Base-by-base conservation (phyloP, 2,113 vertebrate species). In the Craseonycteris thonglongyai region DNA sequence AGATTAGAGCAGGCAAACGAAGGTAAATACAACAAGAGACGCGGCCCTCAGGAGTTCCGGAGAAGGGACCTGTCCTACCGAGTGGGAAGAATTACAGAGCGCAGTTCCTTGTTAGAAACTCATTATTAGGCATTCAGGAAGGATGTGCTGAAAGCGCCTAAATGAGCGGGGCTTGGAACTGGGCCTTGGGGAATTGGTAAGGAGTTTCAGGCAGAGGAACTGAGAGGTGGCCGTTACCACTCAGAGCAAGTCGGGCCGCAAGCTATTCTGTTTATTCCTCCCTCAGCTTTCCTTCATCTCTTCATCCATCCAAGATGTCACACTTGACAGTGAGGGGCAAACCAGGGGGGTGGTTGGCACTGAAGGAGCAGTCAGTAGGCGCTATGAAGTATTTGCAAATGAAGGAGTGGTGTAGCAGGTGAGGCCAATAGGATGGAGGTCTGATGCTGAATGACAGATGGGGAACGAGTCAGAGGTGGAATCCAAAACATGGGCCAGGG, bases 51-150 rank as follows among this genome's bases (percentile, higher is more conserved):
- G 45, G 61, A 14, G 40, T 66, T 30, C 30, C 42, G 58, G 61
- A 54, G 51, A 81, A 72, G 21, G n/a, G 66, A 88, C 9, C 16
- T 40, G 26, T 38, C 78, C 0, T 19, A 9, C 9, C 3, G 61
- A 82, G 81, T 49, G 42, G 66, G 40, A 75, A 90, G 56, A 75
- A 40, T 81, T 45, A 28, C 68, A 61, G 79, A 45, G 28, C 12
- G 42, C 21, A 6, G 13, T 45, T 87, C 12, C 63, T 82, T 68
- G 47, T 51, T 82, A 78, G 47, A 49, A 61, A 65, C 59, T 75
- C 59, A 58, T 71, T 54, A 6, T 56, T 74, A 54, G 56, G 21
- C 58, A 7, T 42, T 80, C 33, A 30, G 4, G 54, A 84, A 42
- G 7, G 56, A 4, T 51, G 24, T 38, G 30, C 38, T 49, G 47